These are phyloP conservation scores for Lytechinus variegatus DNA, from an alignment of 35 echinoderm and acorn worm genomes.

Conservation along the genomic window DNA sequence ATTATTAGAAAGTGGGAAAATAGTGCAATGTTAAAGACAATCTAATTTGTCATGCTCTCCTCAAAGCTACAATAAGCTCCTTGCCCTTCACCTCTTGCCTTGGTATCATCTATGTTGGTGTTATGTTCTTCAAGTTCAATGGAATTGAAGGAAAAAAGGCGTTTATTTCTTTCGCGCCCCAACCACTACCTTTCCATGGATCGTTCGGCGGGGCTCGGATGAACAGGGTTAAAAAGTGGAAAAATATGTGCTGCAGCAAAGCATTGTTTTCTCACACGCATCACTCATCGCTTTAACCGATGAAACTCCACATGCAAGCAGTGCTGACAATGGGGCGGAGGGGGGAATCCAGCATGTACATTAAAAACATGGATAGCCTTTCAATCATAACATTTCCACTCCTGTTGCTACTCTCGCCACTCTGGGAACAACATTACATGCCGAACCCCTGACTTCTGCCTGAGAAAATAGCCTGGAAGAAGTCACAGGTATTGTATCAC, in stretches of 20 bases:
- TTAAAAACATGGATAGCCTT: constrained; percentile 43
- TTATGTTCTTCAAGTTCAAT: background rate
- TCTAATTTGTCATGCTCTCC: constrained; percentile 18
- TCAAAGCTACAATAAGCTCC: constrained; percentile 1
- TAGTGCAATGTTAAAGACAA: background rate
- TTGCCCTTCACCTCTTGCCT: constrained; percentile 14
- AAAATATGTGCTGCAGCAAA: background rate
- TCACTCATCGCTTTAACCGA: background rate
- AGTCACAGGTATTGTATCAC: constrained; percentile 20
- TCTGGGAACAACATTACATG: constrained; percentile 23
- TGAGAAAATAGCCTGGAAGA: constrained; percentile 28
- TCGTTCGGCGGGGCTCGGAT: background rate
- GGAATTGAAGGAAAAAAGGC: background rate
- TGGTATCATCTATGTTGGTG: background rate
- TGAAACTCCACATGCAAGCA: background rate
- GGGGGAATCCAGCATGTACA: background rate
- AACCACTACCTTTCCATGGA: background rate
- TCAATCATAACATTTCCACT: constrained; percentile 56
- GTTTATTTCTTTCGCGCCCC: background rate
- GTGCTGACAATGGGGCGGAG: background rate
- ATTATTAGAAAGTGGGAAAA: constrained; percentile 14
- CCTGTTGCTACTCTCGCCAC: background rate
- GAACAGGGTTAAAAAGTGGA: background rate
- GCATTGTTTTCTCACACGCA: constrained; percentile 39
- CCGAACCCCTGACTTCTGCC: constrained; percentile 16